phyloP scores from a whole-genome alignment of 2,797 vertebrate genomes.

The Phrynocephalus forsythii region DNA sequence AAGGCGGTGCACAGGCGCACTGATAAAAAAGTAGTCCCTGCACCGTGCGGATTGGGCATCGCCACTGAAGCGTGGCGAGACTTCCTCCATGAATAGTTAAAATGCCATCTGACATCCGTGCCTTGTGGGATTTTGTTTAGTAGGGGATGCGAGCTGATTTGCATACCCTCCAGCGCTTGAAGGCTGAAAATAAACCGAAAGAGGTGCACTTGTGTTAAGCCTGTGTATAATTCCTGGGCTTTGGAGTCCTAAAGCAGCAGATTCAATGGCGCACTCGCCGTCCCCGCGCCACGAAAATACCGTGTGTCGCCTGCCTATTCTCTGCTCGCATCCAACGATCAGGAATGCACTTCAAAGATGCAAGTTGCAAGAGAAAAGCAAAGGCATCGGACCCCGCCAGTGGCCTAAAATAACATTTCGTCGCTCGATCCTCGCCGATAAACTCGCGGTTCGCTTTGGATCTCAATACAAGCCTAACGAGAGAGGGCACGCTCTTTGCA shows the following conservation, averaged over 20 bases:
- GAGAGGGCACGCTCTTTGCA: no score
- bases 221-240: no score
- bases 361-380: neutral
- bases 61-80: neutral
- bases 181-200: slow-evolving; percentile 18
- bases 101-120: slow-evolving; percentile 22
- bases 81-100: slow-evolving; percentile 15
- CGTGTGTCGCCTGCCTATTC: neutral
- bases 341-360: neutral
- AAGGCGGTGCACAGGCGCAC: slow-evolving; percentile 20
- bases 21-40: slow-evolving; percentile 65
- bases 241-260: neutral
- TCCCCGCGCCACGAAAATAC: no score
- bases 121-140: neutral
- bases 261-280: neutral
- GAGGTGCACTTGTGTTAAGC: neutral
- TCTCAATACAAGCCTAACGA: no score
- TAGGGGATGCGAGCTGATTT: neutral
- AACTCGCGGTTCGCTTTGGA: neutral
- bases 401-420: neutral
- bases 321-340: neutral
- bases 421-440: neutral
- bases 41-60: neutral
- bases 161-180: neutral
- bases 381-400: neutral